Evolutionary conservation across 2,888 invertebrate species (phyloP).

Genomic region (Pristionchus mayeri): DNA sequence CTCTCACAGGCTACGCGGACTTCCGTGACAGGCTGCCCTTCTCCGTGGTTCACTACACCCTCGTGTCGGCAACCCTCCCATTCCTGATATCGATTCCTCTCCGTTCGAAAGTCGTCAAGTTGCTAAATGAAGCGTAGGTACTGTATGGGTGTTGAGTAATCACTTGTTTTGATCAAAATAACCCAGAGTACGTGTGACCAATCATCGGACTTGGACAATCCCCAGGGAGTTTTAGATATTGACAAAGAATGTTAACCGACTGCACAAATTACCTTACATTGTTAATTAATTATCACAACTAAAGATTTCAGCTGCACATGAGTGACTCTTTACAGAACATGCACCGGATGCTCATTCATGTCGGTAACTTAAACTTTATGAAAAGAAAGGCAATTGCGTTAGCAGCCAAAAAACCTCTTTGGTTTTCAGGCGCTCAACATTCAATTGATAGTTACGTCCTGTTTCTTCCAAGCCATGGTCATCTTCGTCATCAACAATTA

Average conservation of each 20-base stretch:
- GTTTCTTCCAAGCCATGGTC: slow-evolving; percentile 29
- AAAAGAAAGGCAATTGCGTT: too few relatives aligned
- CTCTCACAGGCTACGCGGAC: slow-evolving; percentile 10
- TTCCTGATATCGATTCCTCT: not conserved
- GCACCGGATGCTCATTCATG: slow-evolving; percentile 12
- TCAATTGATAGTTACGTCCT: slow-evolving; percentile 18
- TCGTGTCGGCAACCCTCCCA: not conserved
- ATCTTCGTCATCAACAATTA: slow-evolving; percentile 40
- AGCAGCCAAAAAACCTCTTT: too few relatives aligned
- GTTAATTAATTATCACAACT: too few relatives aligned
- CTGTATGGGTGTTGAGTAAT: too few relatives aligned
- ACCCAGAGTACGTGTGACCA: too few relatives aligned
- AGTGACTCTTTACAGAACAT: not conserved
- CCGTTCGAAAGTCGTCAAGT: not conserved
- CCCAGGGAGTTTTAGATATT: too few relatives aligned
- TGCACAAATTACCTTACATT: too few relatives aligned
- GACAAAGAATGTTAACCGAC: too few relatives aligned
- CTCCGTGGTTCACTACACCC: slow-evolving; percentile 22
- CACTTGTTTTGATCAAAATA: too few relatives aligned
- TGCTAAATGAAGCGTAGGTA: not conserved
- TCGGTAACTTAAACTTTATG: too few relatives aligned
- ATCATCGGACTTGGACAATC: too few relatives aligned
- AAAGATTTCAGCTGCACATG: slow-evolving; percentile 26
- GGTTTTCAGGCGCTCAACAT: slow-evolving; percentile 23
- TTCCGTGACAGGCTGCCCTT: slow-evolving; percentile 16